phyloP scores from a whole-genome alignment of 2,797 vertebrate genomes.

The Monodelphis domestica region DNA sequence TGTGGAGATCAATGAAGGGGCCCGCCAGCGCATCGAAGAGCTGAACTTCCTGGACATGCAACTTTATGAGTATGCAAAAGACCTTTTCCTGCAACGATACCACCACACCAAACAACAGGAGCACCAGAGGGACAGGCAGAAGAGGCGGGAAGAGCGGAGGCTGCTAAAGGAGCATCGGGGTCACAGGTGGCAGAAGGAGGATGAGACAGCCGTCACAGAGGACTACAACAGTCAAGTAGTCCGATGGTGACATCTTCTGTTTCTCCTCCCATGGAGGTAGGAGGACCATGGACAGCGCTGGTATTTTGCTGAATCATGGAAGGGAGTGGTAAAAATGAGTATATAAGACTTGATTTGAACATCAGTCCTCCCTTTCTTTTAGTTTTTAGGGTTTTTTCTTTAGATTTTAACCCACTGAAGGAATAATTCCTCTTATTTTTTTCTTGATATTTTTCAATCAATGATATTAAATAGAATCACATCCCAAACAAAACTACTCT shows the following conservation, averaged over 20 bases:
- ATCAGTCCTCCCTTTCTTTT: constrained; percentile 61
- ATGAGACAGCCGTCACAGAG: constrained; percentile 90
- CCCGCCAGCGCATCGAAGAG: constrained; percentile 93
- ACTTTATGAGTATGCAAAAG: constrained; percentile 95
- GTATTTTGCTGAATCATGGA: constrained; percentile 8
- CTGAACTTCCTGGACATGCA: constrained; percentile 97
- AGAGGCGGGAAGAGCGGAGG: constrained; percentile 91
- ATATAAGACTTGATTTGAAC: constrained; percentile 9
- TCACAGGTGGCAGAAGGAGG: constrained; percentile 85
- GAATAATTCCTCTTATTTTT: constrained; percentile 41
- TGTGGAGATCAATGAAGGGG: constrained; percentile 92
- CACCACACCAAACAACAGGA: constrained; percentile 94
- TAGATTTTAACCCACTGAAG: constrained; percentile 68
- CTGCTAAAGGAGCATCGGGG: constrained; percentile 90
- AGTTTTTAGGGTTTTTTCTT: too few species aligned
- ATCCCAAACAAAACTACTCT: constrained; percentile 52
- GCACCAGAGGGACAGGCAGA: constrained; percentile 92
- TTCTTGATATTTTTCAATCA: constrained; percentile 55
- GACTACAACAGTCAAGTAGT: constrained; percentile 98
- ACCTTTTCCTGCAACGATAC: constrained; percentile 97
- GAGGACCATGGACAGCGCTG: constrained; percentile 24
- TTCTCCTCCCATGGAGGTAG: not conserved
- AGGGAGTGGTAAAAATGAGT: constrained; percentile 16
- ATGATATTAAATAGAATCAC: constrained; percentile 55
- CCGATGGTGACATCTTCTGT: constrained; percentile 90